Conservation (phyloP, 2,113 vertebrate species). For the Saccopteryx bilineata region DNA sequence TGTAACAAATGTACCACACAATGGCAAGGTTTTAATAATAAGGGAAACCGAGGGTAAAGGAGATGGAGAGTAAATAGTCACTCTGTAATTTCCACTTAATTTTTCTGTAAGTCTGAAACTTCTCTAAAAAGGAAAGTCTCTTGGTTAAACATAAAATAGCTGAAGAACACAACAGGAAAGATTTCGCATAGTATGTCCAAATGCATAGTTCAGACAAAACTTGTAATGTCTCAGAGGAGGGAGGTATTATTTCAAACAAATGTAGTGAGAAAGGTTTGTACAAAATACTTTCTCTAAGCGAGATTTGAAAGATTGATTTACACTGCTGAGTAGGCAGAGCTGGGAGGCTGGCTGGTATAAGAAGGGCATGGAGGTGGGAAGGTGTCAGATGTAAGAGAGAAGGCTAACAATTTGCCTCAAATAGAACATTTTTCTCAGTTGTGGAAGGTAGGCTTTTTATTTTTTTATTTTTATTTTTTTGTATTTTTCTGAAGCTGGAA, state of each 20-base stretch:
- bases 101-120: slow-evolving; percentile 5
- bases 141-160: slow-evolving; percentile 18
- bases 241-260: background rate
- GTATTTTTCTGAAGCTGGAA: too few relatives aligned
- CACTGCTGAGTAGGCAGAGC: background rate
- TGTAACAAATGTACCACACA: background rate
- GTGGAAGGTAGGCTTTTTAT: background rate
- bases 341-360: background rate
- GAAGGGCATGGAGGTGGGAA: background rate
- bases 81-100: background rate
- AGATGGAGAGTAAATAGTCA: background rate
- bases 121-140: background rate
- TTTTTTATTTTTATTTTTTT: too few relatives aligned
- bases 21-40: background rate
- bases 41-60: background rate
- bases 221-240: background rate
- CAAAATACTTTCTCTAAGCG: background rate
- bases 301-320: background rate
- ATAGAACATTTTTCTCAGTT: background rate
- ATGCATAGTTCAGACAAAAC: background rate
- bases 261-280: background rate
- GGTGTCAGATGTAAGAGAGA: background rate
- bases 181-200: background rate
- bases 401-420: background rate
- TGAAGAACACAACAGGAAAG: background rate